Percentiles rank a stretch among this genome's conserved stretches.
phyloP scores from a whole-genome alignment of 2,113 vertebrate species.

The Antechinus flavipes region DNA sequence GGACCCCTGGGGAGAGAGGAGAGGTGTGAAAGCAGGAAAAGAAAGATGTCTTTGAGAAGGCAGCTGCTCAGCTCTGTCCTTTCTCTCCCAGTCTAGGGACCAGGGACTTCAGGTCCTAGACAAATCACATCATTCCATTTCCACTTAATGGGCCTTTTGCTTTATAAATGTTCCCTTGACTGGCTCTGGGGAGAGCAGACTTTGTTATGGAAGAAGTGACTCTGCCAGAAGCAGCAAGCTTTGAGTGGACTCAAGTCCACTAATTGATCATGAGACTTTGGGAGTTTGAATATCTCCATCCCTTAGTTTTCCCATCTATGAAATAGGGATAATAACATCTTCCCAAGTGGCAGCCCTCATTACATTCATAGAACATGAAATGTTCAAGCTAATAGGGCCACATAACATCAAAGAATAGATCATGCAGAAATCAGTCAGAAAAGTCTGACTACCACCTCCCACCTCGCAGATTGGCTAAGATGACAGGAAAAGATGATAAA shows the following conservation, averaged over 20 bases:
- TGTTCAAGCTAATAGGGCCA: not conserved
- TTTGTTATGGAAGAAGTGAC: not conserved
- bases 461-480: too few species aligned
- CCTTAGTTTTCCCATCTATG: not conserved
- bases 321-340: not conserved
- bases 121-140: not conserved
- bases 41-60: not conserved
- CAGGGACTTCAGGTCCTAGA: not conserved
- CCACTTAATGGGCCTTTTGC: not conserved
- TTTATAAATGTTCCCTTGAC: not conserved
- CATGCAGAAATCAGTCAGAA: too few species aligned
- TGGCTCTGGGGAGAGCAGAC: not conserved
- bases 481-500: too few species aligned
- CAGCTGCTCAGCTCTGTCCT: not conserved
- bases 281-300: not conserved
- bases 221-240: not conserved
- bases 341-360: not conserved
- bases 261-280: not conserved
- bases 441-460: too few species aligned
- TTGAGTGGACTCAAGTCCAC: not conserved
- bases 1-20: not conserved
- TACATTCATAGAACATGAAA: not conserved
- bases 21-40: not conserved
- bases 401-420: not conserved
- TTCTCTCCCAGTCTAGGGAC: not conserved